Percentiles rank a stretch among this genome's conserved stretches.
phyloP scores from a whole-genome alignment of 2,797 vertebrate genomes.

The Sparus aurata region DNA sequence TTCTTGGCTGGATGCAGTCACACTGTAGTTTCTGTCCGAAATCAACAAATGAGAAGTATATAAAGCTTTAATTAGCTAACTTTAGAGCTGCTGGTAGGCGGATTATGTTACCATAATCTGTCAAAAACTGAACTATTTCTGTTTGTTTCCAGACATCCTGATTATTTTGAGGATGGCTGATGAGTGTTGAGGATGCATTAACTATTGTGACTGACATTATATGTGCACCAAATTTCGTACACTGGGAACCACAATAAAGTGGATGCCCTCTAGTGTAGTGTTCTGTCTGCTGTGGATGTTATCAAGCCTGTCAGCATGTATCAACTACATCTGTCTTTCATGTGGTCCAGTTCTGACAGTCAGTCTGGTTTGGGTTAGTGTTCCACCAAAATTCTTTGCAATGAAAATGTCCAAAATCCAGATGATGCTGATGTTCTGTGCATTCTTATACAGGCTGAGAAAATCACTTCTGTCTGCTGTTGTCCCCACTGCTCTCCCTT shows the following conservation, averaged over 20 bases:
- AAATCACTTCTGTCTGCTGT: constrained; percentile 20
- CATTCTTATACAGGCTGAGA: constrained; percentile 33
- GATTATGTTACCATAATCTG: background rate
- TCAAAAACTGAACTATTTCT: background rate
- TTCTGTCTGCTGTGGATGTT: constrained; percentile 20
- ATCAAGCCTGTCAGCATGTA: constrained; percentile 29
- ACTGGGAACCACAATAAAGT: background rate
- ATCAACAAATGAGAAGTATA: background rate
- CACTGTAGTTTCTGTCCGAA: background rate
- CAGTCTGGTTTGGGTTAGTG: constrained; percentile 45
- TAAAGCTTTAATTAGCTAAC: background rate
- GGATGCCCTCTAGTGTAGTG: background rate
- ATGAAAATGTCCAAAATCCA: constrained; percentile 32
- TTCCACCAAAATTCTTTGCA: constrained; percentile 8
- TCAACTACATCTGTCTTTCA: constrained; percentile 39
- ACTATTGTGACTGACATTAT: background rate
- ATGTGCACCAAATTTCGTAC: background rate
- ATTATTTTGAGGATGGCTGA: background rate
- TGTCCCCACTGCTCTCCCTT: constrained; percentile 4
- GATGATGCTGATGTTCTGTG: constrained; percentile 39
- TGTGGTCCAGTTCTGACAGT: constrained; percentile 32
- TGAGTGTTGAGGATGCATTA: background rate
- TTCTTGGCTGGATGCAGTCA: background rate
- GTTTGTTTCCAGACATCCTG: background rate
- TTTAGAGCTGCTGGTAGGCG: background rate